Evolutionary conservation across 2,113 vertebrate genomes (phyloP), one percentile per base, ranked within the genome.

Genomic region (Anolis carolinensis): DNA sequence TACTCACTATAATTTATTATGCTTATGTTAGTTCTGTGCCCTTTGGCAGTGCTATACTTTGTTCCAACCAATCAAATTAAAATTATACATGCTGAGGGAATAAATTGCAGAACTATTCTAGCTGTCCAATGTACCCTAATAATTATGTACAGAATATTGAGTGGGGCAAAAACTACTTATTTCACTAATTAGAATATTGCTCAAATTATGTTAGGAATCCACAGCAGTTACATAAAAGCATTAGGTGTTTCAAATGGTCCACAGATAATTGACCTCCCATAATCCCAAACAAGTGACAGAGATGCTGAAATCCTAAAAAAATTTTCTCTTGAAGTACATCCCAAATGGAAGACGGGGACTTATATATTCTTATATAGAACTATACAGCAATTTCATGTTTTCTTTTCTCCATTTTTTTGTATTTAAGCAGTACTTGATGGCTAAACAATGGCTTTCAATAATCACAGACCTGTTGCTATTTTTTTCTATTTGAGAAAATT

Each of bases 51-150:
- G 0, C 75, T 82, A 1, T 72, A 75, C 44, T 88, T 89, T 82
- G 32, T 18, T 76, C 77, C 86, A 79, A 44, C 34, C 91, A 79
- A 83, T 72, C 13, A 82, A 84, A 79, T 13, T 48, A 75, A 87
- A 91, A 4, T 4, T 32, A 89, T 5, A 5, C 5, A n/a, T 74
- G 44, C 87, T 89, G 30, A 2, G 62, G 44, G 0, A 21, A 1
- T 16, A 73, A 80, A 16, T 25, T 34, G 39, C 36, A 88, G 5
- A 90, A 3, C 25, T 44, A 55, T 14, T n/a, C 5, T 2, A 74
- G 0, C 32, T 89, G 87, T 52, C 59, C 77, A 87, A 52, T 0
- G 80, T 86, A 79, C 4, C 36, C 23, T 70, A n/a, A 39, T 78
- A 92, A 90, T 86, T 72, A 0, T 80, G 20, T 27, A 0, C 62